Evolutionary conservation across 1,140 invertebrate species (phyloP), one percentile per base, ranked within the genome.

Genomic region (Drosophila nebulosa): DNA sequence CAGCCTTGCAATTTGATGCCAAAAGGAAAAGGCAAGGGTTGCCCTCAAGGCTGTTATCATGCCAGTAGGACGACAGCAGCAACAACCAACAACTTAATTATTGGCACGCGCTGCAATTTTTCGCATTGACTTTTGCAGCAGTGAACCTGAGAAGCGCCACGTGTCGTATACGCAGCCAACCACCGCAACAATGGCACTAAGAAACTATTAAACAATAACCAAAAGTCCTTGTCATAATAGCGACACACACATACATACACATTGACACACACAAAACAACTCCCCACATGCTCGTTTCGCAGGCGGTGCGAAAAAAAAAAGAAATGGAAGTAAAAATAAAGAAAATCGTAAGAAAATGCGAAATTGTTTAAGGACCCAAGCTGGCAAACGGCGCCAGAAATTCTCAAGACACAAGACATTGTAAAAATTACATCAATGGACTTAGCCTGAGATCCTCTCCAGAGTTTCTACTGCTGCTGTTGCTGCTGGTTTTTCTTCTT

Each of bases 371-470:
- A 39, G 46, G 21, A 52, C 30, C 63, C 12, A 39, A 72, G 69
- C 55, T 46, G 57, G n/a, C 30, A 69, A 60, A 27, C 46, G 68
- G 80, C 77, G 76, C 69, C 77, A 69, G 60, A 62, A 65, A 63
- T 65, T 35, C 69, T 64, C 64, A 65, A 78, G 75, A 67, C 64
- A 64, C 53, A 75, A 75, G 36, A 59, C 55, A 61, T 63, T 79
- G 83, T 88, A 88, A 83, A 86, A 88, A 88, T 88, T 83, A 88
- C 78, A 88, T 73, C 66, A 84, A 89, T 74, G 84, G 89, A 86
- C 69, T 88, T 89, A 70, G 71, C 24, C 39, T 18, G 9, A 57
- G 53, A 74, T 65, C 57, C 62, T 69, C 30, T 65, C 9, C 26
- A 27, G 69, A 42, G 35, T 50, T 46, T 1, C 9, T 64, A 32